Evolutionary conservation across 23 tunicate species (phyloP).

Genomic region (Trididemnum nubilum): DNA sequence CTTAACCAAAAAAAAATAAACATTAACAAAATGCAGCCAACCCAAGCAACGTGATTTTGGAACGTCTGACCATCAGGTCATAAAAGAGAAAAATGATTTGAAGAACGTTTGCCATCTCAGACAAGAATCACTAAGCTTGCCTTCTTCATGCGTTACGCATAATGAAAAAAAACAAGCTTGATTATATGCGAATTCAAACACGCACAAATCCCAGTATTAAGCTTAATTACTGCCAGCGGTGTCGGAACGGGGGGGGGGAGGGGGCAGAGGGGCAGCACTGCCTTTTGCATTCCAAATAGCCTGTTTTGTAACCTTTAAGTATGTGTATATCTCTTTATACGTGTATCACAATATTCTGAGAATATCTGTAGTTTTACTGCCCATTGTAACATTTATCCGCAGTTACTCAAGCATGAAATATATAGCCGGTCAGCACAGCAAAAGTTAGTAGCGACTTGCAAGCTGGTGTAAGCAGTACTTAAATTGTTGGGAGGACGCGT

Average conservation of each 20-base stretch:
- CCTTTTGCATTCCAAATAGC: background rate
- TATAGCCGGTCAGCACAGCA: constrained; percentile 18
- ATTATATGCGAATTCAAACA: too few species aligned
- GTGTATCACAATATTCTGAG: background rate
- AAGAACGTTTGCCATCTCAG: too few species aligned
- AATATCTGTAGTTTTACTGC: background rate
- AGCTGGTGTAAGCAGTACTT: background rate
- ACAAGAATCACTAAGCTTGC: too few species aligned
- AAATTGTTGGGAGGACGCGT: too few species aligned
- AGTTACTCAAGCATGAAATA: constrained; percentile 4
- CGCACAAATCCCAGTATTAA: too few species aligned
- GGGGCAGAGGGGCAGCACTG: background rate
- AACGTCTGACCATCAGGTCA: too few species aligned
- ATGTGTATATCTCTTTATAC: background rate
- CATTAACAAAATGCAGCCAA: too few species aligned
- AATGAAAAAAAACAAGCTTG: too few species aligned
- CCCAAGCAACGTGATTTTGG: too few species aligned
- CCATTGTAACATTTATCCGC: background rate
- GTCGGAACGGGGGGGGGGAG: constrained; percentile 1
- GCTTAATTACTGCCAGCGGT: background rate
- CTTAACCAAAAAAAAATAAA: too few species aligned
- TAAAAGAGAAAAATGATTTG: too few species aligned
- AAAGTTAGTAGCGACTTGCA: constrained; percentile 25
- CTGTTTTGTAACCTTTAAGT: background rate
- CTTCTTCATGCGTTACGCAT: too few species aligned